Evolutionary conservation across 2,113 vertebrate species (phyloP).

Genomic region (Emberiza fucata): DNA sequence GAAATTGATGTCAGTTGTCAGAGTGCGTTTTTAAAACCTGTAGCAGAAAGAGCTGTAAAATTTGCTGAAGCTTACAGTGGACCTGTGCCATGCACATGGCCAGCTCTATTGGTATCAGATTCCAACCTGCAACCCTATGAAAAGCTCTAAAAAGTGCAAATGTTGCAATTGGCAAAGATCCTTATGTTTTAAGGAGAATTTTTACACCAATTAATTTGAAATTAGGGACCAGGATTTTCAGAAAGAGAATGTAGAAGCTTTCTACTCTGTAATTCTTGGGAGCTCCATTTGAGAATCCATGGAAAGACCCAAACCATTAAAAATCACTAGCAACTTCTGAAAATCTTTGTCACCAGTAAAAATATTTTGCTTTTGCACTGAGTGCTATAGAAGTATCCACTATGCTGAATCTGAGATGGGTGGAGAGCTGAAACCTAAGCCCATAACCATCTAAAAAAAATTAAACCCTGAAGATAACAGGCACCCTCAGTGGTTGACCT

Average conservation of each 20-base stretch:
- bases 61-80: conserved; percentile 43
- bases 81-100: not conserved
- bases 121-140: conserved; percentile 28
- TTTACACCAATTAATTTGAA: conserved; percentile 36
- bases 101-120: not conserved
- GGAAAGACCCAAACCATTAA: not conserved
- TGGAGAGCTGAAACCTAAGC: conserved; percentile 26
- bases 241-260: not conserved
- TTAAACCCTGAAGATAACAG: not conserved
- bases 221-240: conserved; percentile 20
- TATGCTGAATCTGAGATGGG: not conserved
- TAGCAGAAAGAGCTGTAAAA: conserved; percentile 51
- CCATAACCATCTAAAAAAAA: not conserved
- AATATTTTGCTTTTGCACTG: not conserved
- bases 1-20: conserved; percentile 10
- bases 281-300: not conserved
- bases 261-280: not conserved
- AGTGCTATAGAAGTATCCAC: not conserved
- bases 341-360: conserved; percentile 4
- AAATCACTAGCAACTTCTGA: not conserved
- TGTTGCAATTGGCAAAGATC: conserved; percentile 35
- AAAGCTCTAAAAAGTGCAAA: conserved; percentile 43
- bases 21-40: not conserved
- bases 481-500: not conserved
- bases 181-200: conserved; percentile 9